These are phyloP conservation scores for Machimus rusticus DNA, from an alignment of 2,888 invertebrate species.

Conservation along the genomic window DNA sequence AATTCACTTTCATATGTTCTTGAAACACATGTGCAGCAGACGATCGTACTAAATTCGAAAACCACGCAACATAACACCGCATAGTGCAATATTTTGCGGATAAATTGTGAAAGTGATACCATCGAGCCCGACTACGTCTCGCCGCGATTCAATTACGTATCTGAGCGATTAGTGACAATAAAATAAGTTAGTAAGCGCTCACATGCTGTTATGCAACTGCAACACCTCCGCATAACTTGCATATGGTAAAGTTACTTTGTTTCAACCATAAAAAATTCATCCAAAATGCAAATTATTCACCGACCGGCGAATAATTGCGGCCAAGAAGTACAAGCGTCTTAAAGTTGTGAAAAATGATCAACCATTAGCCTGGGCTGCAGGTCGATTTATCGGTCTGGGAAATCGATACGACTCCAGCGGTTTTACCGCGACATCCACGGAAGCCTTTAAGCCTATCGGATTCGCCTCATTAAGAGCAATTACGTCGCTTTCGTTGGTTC, in stretches of 20 bases:
- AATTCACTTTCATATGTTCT: conserved; percentile 15
- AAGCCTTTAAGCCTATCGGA: conserved; percentile 35
- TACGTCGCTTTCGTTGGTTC: conserved; percentile 20
- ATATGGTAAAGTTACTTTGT: not conserved
- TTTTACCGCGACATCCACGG: conserved; percentile 13
- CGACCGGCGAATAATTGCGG: not conserved
- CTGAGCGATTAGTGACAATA: not conserved
- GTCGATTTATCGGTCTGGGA: conserved; percentile 1
- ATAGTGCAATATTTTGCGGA: not conserved
- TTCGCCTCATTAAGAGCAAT: conserved; percentile 41
- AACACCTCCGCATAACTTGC: not conserved
- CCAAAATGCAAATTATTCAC: not conserved
- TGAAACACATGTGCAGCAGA: not conserved
- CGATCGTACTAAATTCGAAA: conserved; percentile 15
- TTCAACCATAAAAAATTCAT: not conserved
- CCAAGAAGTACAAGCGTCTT: not conserved
- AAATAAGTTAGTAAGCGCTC: not conserved
- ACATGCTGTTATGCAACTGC: not conserved
- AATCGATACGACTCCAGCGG: conserved; percentile 10
- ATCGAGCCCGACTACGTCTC: not conserved
- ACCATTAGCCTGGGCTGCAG: not conserved
- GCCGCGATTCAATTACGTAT: not conserved
- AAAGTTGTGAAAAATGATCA: not conserved
- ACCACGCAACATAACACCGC: not conserved
- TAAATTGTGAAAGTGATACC: not conserved